A percentile compares a stretch with the other conserved stretches of the same genome.
Conservation (phyloP, 2,888 invertebrate genomes). For the Eumacrocentrus americanus region DNA sequence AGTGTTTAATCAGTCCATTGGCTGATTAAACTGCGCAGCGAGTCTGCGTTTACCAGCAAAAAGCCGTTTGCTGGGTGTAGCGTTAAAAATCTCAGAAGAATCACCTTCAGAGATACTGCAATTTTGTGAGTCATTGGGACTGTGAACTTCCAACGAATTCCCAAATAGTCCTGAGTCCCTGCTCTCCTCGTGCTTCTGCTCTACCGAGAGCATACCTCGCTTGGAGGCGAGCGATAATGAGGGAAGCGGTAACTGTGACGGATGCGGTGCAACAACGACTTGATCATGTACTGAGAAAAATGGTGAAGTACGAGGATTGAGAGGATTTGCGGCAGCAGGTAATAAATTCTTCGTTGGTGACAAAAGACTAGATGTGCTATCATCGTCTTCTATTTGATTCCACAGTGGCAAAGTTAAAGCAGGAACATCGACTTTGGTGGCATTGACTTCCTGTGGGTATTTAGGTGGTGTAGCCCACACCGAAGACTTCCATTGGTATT, state of each 20-base stretch:
- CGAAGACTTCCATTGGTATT: slow-evolving; percentile 51
- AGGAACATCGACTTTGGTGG: slow-evolving; percentile 52
- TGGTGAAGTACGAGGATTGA: slow-evolving; percentile 54
- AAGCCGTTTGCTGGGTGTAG: slow-evolving; percentile 50
- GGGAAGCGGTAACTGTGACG: slow-evolving; percentile 57
- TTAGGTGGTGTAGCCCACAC: slow-evolving; percentile 55
- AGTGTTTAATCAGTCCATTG: slow-evolving; percentile 45
- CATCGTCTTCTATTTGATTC: slow-evolving; percentile 45
- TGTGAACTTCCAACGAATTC: slow-evolving; percentile 40
- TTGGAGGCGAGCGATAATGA: slow-evolving; percentile 54
- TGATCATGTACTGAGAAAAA: slow-evolving; percentile 47
- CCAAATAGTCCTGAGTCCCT: slow-evolving; percentile 30
- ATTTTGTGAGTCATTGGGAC: slow-evolving; percentile 37
- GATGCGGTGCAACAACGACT: slow-evolving; percentile 56
- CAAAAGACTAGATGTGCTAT: slow-evolving; percentile 46
- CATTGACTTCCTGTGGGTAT: slow-evolving; percentile 45
- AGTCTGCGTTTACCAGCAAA: slow-evolving; percentile 60
- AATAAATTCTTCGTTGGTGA: slow-evolving; percentile 56
- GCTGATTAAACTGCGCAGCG: slow-evolving; percentile 62
- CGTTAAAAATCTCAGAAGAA: slow-evolving; percentile 29
- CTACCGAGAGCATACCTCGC: slow-evolving; percentile 36
- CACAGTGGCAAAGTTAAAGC: slow-evolving; percentile 51
- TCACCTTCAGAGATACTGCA: slow-evolving; percentile 29
- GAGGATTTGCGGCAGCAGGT: slow-evolving; percentile 55
- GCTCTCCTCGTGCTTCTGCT: slow-evolving; percentile 21